Evolutionary conservation across 2,113 vertebrate species (phyloP), one percentile per base, ranked within the genome.

Genomic region (Eonycteris spelaea): DNA sequence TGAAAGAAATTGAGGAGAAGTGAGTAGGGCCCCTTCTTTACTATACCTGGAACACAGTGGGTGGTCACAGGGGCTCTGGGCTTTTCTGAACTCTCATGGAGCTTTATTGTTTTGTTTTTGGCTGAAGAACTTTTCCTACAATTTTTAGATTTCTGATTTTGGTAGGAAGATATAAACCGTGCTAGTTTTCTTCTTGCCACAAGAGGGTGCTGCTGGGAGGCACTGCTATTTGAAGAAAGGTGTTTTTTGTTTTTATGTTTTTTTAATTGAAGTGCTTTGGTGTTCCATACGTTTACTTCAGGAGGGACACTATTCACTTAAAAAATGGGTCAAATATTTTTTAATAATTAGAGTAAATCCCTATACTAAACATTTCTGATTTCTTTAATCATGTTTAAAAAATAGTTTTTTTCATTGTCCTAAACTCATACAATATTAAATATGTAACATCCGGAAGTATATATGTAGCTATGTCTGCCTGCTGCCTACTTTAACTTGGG

Each of bases 141-240:
- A 3, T 93, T 88, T 92, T 16, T 45, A 28, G 48, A 67, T 89
- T 86, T 65, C n/a, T n/a, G 53, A 38, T 74, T 82, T 89, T n/a
- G 35, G 19, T 48, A 57, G 70, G 53, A 92, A 61, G 38, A 65
- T 71, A 53, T 45, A 71, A 86, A 63, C 12, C 19, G 0, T 90
- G 30, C 65, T 63, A 2, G 9, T 85, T 96, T 68, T 84, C 38
- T 74, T 95, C 92, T 91, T 95, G 67, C 97, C 98, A 98, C 96
- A 96, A 97, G 98, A 80, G 96, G 98, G 97, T 77, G 96, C 96
- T 97, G 84, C 45, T 70, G n/a, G 71, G 35, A 82, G 43, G 68
- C 12, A 35, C 15, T 78, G 67, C 43, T 75, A 1, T 85, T 85
- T 24, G 22, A 83, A 65, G 80, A 43, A 77, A 21, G 33, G 21